Conservation (phyloP, 2,888 invertebrate genomes). For the Phortica magna region DNA sequence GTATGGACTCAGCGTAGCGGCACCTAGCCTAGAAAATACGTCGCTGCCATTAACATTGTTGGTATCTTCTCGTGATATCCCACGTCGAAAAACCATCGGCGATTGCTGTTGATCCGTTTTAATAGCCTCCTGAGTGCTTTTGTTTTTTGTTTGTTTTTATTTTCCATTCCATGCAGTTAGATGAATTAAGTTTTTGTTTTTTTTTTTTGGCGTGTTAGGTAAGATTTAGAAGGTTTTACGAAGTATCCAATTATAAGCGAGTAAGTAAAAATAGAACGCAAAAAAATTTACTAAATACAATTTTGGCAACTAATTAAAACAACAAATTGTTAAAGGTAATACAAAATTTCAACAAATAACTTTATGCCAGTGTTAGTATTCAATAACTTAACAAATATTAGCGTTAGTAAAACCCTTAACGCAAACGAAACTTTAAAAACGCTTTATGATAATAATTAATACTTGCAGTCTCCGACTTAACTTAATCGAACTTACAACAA, state of each 20-base stretch:
- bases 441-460: too few species aligned
- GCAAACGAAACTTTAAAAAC: too few species aligned
- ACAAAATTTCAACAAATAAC: too few species aligned
- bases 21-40: conserved; percentile 70
- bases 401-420: too few species aligned
- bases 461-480: too few species aligned
- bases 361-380: too few species aligned
- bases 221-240: neutral
- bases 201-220: conserved; percentile 21
- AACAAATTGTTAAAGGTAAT: too few species aligned
- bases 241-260: conserved; percentile 21
- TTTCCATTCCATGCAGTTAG: conserved; percentile 16
- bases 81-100: conserved; percentile 57
- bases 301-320: too few species aligned
- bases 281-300: neutral
- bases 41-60: conserved; percentile 56
- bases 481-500: too few species aligned
- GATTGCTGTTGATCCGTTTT: conserved; percentile 44
- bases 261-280: conserved; percentile 35
- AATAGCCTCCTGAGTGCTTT: conserved; percentile 26
- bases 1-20: conserved; percentile 66
- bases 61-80: conserved; percentile 65
- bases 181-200: conserved; percentile 32
- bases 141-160: conserved; percentile 41
- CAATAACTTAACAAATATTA: too few species aligned